A percentile compares a stretch with the other conserved stretches of the same genome.
These are phyloP conservation scores for Drosophila chauvacae DNA, from an alignment of 1,140 invertebrate genomes.

Conservation along the genomic window DNA sequence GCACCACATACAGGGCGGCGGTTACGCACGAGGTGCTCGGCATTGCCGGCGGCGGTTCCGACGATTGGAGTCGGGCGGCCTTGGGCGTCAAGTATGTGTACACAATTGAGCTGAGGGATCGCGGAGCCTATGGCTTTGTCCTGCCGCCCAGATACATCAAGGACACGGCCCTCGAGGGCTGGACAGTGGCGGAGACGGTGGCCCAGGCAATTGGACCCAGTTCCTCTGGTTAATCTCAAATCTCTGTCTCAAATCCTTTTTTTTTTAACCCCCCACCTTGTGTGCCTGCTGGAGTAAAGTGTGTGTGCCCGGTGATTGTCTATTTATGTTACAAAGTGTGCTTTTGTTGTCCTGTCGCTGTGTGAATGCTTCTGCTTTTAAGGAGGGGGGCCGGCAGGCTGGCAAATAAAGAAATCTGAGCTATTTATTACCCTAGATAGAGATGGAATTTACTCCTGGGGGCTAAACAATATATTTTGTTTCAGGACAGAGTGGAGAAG, in stretches of 20 bases:
- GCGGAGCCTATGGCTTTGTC: conserved; percentile 93
- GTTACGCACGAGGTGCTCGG: conserved; percentile 87
- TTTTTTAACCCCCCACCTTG: neutral
- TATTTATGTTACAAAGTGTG: conserved; percentile 38
- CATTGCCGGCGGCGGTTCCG: conserved; percentile 92
- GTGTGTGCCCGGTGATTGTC: conserved; percentile 27
- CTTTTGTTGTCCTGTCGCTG: conserved; percentile 4
- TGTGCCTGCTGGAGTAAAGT: conserved; percentile 7
- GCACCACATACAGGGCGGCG: conserved; percentile 53
- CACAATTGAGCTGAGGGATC: conserved; percentile 94
- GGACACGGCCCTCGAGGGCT: conserved; percentile 92
- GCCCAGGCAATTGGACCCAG: conserved; percentile 85
- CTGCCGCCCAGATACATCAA: conserved; percentile 92
- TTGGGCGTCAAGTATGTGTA: conserved; percentile 94
- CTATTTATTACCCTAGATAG: conserved; percentile 37
- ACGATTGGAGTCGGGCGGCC: conserved; percentile 94
- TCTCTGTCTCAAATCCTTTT: neutral
- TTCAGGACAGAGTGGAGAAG: neutral
- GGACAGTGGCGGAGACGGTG: conserved; percentile 91
- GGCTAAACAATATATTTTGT: neutral
- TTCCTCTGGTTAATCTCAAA: conserved; percentile 25
- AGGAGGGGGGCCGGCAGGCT: neutral
- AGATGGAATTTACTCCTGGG: neutral
- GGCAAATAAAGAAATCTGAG: conserved; percentile 33
- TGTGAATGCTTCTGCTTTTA: neutral